Conservation (phyloP, 1,140 invertebrate species). For the Thaumatotibia leucotreta region DNA sequence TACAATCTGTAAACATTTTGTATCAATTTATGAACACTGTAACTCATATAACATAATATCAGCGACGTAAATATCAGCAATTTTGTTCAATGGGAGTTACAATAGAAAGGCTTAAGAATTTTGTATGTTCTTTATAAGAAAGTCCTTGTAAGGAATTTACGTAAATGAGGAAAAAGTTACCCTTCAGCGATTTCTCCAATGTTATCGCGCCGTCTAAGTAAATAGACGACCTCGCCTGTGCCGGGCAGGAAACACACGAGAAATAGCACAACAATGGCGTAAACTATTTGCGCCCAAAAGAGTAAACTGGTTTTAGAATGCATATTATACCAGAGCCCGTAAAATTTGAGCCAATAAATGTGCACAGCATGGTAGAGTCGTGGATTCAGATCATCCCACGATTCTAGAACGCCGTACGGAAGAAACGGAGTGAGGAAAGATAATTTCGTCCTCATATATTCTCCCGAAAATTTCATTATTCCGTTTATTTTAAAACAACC, state of each 20-base stretch:
- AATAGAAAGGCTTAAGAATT: background rate
- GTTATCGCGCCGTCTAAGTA: conserved; percentile 57
- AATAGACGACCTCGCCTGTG: conserved; percentile 65
- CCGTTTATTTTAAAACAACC: conserved; percentile 15
- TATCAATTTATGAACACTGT: background rate
- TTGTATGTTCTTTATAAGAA: background rate
- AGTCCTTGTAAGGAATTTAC: conserved; percentile 2
- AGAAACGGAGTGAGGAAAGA: conserved; percentile 40
- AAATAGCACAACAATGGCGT: conserved; percentile 56
- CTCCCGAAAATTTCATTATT: conserved; percentile 1
- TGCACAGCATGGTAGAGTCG: conserved; percentile 62
- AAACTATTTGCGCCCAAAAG: conserved; percentile 59
- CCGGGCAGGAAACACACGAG: conserved; percentile 67
- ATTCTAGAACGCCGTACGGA: conserved; percentile 52
- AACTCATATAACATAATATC: too few species aligned
- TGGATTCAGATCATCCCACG: conserved; percentile 61
- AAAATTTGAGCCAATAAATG: conserved; percentile 72
- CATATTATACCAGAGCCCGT: conserved; percentile 69
- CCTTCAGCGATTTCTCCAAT: conserved; percentile 70
- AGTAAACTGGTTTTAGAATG: conserved; percentile 32
- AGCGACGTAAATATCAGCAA: background rate
- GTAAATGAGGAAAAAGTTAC: conserved; percentile 38
- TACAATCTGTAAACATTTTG: conserved; percentile 57
- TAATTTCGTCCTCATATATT: conserved; percentile 31
- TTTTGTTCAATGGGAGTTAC: conserved; percentile 8